phyloP scores from a whole-genome alignment of 2,888 invertebrate genomes.

The Apodemia zela region DNA sequence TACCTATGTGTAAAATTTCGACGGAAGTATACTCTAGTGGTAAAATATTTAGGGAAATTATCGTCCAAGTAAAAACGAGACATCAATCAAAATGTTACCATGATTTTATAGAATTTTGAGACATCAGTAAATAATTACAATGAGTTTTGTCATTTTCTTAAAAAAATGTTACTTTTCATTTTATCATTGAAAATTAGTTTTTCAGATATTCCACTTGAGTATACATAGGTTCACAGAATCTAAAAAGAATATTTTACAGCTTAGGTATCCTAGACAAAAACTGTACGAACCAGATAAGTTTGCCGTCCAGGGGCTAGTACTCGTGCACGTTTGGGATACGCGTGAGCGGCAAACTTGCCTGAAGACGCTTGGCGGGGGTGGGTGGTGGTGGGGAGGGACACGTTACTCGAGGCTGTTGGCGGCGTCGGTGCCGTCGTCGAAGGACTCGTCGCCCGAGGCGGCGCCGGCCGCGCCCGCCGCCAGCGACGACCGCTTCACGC shows the following conservation, averaged over 20 bases:
- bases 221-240: no score
- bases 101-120: no score
- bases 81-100: no score
- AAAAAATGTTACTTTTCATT: no score
- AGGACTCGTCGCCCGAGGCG: constrained; percentile 87
- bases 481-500: constrained; percentile 86
- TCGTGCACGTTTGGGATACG: no score
- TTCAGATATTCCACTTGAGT: no score
- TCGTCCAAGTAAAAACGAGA: no score
- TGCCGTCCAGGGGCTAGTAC: background rate
- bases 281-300: background rate
- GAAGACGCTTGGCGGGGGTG: constrained; percentile 16
- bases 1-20: background rate
- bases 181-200: no score
- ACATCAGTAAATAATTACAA: no score
- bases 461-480: constrained; percentile 80
- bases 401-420: constrained; percentile 85
- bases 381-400: background rate
- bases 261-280: background rate
- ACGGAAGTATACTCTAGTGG: no score
- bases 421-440: constrained; percentile 87
- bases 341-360: background rate
- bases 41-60: no score
- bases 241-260: background rate
- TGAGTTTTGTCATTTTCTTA: no score